These are phyloP conservation scores for Xanthostigma xanthostigma DNA, from an alignment of 2,888 invertebrate species.

Conservation along the genomic window DNA sequence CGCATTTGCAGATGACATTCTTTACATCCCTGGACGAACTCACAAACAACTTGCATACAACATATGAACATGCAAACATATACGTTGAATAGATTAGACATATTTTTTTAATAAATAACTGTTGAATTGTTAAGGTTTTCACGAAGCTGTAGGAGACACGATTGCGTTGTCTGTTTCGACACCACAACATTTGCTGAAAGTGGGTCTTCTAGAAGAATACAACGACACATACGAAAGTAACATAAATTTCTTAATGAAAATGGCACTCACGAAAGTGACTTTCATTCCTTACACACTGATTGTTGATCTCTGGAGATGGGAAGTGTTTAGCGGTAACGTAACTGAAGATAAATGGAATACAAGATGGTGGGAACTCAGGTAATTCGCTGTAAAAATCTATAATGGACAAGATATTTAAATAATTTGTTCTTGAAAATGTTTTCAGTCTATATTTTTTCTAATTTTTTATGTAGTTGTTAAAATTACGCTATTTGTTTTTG, in stretches of 20 bases:
- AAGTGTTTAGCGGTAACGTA: slow-evolving; percentile 32
- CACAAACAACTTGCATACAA: too few relatives aligned
- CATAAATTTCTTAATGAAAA: slow-evolving; percentile 32
- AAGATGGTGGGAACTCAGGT: slow-evolving; percentile 28
- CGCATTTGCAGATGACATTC: too few relatives aligned
- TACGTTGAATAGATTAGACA: too few relatives aligned
- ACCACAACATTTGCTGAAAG: slow-evolving; percentile 32
- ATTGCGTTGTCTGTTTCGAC: slow-evolving; percentile 41
- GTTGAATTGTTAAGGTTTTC: slow-evolving; percentile 32
- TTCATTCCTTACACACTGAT: slow-evolving; percentile 41
- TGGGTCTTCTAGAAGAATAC: slow-evolving; percentile 27
- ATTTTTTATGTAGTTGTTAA: too few relatives aligned
- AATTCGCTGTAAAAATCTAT: not conserved
- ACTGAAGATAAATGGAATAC: slow-evolving; percentile 28
- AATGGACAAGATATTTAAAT: too few relatives aligned
- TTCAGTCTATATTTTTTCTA: too few relatives aligned
- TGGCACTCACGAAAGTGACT: slow-evolving; percentile 32
- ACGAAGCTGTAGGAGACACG: slow-evolving; percentile 47
- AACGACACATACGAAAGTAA: slow-evolving; percentile 22
- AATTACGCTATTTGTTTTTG: too few relatives aligned
- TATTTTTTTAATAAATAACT: too few relatives aligned
- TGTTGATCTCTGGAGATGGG: slow-evolving; percentile 44
- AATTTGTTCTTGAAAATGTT: too few relatives aligned
- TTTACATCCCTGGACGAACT: too few relatives aligned
- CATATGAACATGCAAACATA: too few relatives aligned